phyloP scores from a whole-genome alignment of 2,113 vertebrate genomes.

The Calidris pygmaea region DNA sequence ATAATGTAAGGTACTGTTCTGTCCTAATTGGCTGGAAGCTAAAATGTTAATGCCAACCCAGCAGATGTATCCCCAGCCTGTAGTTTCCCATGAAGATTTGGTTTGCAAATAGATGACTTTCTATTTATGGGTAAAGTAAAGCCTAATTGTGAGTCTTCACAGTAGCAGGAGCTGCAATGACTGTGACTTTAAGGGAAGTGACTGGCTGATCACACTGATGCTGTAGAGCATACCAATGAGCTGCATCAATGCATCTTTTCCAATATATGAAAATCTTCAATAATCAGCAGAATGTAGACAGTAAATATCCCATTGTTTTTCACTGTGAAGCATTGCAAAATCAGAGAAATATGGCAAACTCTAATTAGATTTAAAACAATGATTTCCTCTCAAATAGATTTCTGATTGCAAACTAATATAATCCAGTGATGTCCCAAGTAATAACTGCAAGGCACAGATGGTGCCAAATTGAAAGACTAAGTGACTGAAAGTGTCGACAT shows the following conservation, averaged over 20 bases:
- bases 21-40: constrained; percentile 43
- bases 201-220: neutral
- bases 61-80: constrained; percentile 20
- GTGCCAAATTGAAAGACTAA: constrained; percentile 53
- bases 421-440: constrained; percentile 14
- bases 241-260: neutral
- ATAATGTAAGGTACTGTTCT: constrained; percentile 53
- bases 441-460: constrained; percentile 29
- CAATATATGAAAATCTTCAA: constrained; percentile 28
- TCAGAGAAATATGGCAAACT: neutral
- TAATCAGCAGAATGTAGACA: constrained; percentile 1
- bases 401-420: constrained; percentile 34
- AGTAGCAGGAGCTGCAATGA: constrained; percentile 17
- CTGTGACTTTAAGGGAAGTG: constrained; percentile 50
- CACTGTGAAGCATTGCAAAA: constrained; percentile 25
- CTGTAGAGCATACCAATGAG: constrained; percentile 9
- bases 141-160: constrained; percentile 37
- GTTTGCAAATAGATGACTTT: constrained; percentile 43
- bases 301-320: constrained; percentile 52
- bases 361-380: constrained; percentile 33
- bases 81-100: constrained; percentile 51
- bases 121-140: constrained; percentile 53
- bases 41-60: constrained; percentile 47
- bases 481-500: neutral
- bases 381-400: neutral